Conservation (phyloP, 2,113 vertebrate species). For the Neolamprologus ventralis region DNA sequence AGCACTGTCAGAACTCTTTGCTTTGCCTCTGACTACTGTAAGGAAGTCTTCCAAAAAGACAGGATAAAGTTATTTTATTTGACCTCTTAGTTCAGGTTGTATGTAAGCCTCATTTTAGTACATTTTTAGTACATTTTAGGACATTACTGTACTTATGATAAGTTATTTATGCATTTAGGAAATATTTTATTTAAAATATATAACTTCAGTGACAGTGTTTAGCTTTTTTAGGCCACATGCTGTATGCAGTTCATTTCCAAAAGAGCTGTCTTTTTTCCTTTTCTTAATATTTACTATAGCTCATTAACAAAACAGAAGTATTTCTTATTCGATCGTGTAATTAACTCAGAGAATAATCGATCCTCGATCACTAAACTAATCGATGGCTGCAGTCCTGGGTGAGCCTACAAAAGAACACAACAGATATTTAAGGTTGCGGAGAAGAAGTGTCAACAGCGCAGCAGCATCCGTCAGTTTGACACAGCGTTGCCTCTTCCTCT, state of each 20-base stretch:
- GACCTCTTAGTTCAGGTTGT: not conserved
- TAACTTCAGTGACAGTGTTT: not conserved
- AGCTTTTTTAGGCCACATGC: not conserved
- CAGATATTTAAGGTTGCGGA: slow-evolving; percentile 7
- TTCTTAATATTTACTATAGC: not conserved
- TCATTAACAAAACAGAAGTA: not conserved
- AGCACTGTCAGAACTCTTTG: not conserved
- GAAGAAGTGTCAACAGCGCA: slow-evolving; percentile 51
- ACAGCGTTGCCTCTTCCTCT: slow-evolving; percentile 35
- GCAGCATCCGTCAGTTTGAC: slow-evolving; percentile 63
- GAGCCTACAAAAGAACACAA: not conserved
- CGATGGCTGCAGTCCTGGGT: not conserved
- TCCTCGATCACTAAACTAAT: not conserved
- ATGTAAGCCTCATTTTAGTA: not conserved
- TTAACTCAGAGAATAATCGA: not conserved
- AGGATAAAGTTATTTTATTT: not conserved
- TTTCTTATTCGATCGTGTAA: not conserved
- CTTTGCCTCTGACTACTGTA: not conserved
- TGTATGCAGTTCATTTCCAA: not conserved
- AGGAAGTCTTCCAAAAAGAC: not conserved
- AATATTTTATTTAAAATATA: not conserved
- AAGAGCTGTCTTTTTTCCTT: not conserved
- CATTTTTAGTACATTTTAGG: not conserved
- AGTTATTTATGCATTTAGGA: not conserved
- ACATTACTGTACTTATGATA: not conserved